Percentiles rank a stretch among this genome's conserved stretches.
These are phyloP conservation scores for Rynchops niger DNA, from an alignment of 2,113 vertebrate genomes.

Conservation along the genomic window DNA sequence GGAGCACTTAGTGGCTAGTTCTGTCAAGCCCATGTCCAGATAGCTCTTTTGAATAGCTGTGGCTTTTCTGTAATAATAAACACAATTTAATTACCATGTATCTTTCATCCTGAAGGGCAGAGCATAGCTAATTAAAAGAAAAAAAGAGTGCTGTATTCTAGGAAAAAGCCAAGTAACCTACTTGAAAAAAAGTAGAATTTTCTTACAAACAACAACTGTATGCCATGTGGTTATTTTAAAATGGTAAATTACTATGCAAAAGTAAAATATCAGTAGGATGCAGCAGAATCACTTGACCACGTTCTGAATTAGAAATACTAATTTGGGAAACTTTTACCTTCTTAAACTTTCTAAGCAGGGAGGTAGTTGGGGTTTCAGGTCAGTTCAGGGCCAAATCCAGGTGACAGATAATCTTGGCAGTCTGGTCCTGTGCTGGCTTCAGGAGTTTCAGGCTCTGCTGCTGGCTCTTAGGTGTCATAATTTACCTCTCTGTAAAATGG, in stretches of 20 bases:
- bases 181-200: not conserved
- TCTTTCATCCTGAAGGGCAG: not conserved
- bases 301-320: not conserved
- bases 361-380: constrained; percentile 4
- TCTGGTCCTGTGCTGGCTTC: not conserved
- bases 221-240: not conserved
- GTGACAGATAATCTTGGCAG: not conserved
- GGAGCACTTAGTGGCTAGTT: not conserved
- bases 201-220: not conserved
- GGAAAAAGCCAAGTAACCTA: not conserved
- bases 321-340: not conserved
- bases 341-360: not conserved
- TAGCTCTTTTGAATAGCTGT: not conserved
- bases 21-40: not conserved
- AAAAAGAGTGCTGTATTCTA: not conserved
- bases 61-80: not conserved
- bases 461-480: not conserved
- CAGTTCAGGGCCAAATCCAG: not conserved
- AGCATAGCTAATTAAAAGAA: not conserved
- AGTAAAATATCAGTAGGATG: not conserved
- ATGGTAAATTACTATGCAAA: not conserved
- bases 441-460: not conserved
- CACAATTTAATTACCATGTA: not conserved
- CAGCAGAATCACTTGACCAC: not conserved
- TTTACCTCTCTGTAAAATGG: not conserved